phyloP scores from a whole-genome alignment of 2,888 invertebrate genomes.

The Cerceris ruficornis region DNA sequence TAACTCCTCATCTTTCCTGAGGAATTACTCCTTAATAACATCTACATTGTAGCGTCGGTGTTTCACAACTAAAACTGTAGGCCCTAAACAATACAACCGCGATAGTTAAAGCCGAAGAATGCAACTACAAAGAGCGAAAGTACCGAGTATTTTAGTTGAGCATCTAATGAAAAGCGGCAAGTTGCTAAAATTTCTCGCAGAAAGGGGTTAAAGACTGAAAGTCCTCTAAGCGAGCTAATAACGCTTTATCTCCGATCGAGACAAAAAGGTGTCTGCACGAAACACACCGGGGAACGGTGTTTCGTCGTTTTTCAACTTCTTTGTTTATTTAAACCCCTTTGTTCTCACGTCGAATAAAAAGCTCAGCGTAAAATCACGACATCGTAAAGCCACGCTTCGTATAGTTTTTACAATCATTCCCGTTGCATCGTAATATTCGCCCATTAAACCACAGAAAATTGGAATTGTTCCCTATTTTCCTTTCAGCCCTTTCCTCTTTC shows the following conservation, averaged over 20 bases:
- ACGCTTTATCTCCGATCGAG: constrained; percentile 10
- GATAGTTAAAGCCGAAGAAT: too few species aligned
- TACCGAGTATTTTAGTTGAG: too few species aligned
- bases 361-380: background rate
- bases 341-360: background rate
- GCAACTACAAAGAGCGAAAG: too few species aligned
- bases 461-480: background rate
- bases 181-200: too few species aligned
- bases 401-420: background rate
- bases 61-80: too few species aligned
- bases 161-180: too few species aligned
- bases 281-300: constrained; percentile 4
- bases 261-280: constrained; percentile 7
- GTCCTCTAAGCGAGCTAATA: too few species aligned
- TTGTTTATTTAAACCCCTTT: background rate
- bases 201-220: too few species aligned
- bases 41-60: too few species aligned
- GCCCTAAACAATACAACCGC: too few species aligned
- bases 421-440: background rate
- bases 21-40: too few species aligned
- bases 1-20: too few species aligned
- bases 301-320: background rate
- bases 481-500: background rate
- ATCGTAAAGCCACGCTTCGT: background rate
- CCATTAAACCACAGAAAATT: constrained; percentile 4